A percentile compares a stretch with the other conserved stretches of the same genome.
phyloP scores from a whole-genome alignment of 2,888 invertebrate species.

The Nycteola revayana region DNA sequence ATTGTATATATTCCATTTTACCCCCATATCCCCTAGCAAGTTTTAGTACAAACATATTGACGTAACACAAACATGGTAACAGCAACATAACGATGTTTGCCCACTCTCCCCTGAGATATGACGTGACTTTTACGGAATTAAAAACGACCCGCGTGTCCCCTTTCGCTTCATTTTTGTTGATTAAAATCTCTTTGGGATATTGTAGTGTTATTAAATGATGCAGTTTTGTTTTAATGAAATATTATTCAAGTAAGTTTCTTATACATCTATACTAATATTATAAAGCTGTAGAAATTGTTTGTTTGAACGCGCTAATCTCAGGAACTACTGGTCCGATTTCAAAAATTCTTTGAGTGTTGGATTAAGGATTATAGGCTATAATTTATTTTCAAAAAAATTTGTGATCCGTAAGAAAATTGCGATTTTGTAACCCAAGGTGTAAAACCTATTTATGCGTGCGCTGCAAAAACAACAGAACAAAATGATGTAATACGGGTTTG shows the following conservation, averaged over 20 bases:
- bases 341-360: too few species aligned
- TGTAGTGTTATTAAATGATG: constrained; percentile 10
- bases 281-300: neutral
- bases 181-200: constrained; percentile 37
- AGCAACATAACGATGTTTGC: constrained; percentile 64
- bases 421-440: too few species aligned
- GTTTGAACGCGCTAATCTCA: too few species aligned
- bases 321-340: too few species aligned
- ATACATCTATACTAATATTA: too few species aligned
- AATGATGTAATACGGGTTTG: too few species aligned
- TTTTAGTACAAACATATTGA: constrained; percentile 32
- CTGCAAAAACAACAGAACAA: too few species aligned
- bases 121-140: constrained; percentile 71
- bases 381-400: too few species aligned
- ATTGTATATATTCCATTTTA: too few species aligned
- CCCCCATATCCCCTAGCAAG: constrained; percentile 13
- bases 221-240: constrained; percentile 4
- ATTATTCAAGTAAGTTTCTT: neutral
- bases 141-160: constrained; percentile 50
- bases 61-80: constrained; percentile 36
- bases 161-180: constrained; percentile 41
- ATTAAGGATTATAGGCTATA: too few species aligned
- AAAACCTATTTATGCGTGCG: too few species aligned
- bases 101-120: constrained; percentile 67
- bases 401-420: too few species aligned